A percentile compares a stretch with the other conserved stretches of the same genome.
phyloP scores from a whole-genome alignment of 1,140 invertebrate genomes.

The Zaprionus inermis region DNA sequence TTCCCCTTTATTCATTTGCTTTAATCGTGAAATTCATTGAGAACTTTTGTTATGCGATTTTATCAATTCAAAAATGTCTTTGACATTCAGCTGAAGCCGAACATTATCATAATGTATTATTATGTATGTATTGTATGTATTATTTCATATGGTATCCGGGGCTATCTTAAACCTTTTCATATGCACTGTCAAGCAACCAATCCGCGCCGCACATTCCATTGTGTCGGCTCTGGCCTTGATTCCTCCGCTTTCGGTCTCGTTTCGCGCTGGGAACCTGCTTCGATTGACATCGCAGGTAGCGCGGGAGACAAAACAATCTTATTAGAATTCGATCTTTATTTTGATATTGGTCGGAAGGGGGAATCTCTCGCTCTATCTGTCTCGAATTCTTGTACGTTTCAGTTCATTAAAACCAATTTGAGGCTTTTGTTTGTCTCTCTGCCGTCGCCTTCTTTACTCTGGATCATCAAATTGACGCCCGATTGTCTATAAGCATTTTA shows the following conservation, averaged over 20 bases:
- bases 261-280: constrained; percentile 56
- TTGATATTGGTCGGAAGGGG: constrained; percentile 35
- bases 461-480: constrained; percentile 58
- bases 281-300: constrained; percentile 49
- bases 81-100: constrained; percentile 29
- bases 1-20: background rate
- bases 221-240: constrained; percentile 40
- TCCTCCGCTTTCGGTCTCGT: constrained; percentile 14
- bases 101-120: constrained; percentile 17
- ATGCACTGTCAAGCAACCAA: constrained; percentile 11
- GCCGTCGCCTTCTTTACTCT: constrained; percentile 44
- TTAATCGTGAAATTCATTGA: background rate
- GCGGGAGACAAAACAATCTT: constrained; percentile 49
- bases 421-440: constrained; percentile 31
- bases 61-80: background rate
- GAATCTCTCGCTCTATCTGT: constrained; percentile 20
- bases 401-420: constrained; percentile 62
- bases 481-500: constrained; percentile 52
- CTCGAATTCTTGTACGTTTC: constrained; percentile 31
- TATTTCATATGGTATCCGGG: constrained; percentile 8
- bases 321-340: constrained; percentile 65
- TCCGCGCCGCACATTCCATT: constrained; percentile 33
- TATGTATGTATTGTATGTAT: too few relatives aligned
- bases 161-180: constrained; percentile 11
- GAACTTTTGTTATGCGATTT: background rate